A percentile compares a stretch with the other conserved stretches of the same genome.
phyloP scores from a whole-genome alignment of 2,797 vertebrate genomes.

The Steatocranus sp. region DNA sequence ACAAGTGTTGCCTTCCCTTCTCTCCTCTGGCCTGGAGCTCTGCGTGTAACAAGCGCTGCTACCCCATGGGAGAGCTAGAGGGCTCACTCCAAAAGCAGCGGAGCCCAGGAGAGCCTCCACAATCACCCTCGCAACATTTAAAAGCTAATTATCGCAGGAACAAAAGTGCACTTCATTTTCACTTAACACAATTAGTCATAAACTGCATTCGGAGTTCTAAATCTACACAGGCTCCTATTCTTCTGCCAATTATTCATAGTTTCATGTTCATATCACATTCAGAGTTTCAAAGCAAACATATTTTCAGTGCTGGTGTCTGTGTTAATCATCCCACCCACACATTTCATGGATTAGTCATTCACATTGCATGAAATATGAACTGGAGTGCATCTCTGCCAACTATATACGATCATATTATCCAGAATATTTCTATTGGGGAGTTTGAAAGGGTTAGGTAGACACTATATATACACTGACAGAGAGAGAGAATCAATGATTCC shows the following conservation, averaged over 20 bases:
- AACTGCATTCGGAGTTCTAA: conserved; percentile 76
- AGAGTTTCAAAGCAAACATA: conserved; percentile 82
- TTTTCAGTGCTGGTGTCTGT: conserved; percentile 74
- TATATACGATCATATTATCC: conserved; percentile 68
- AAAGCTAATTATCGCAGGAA: conserved; percentile 79
- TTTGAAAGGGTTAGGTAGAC: conserved; percentile 71
- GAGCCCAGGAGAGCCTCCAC: conserved; percentile 61
- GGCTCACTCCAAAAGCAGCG: conserved; percentile 68
- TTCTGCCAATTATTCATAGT: conserved; percentile 81
- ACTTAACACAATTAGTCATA: conserved; percentile 85
- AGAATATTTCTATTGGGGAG: conserved; percentile 68
- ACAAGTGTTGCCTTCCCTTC: conserved; percentile 14
- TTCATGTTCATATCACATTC: conserved; percentile 77
- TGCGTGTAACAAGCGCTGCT: conserved; percentile 45
- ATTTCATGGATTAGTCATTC: conserved; percentile 80
- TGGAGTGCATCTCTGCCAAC: conserved; percentile 71
- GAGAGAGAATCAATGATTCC: conserved; percentile 64
- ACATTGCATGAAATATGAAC: conserved; percentile 73
- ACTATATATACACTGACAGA: conserved; percentile 59
- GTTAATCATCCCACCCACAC: conserved; percentile 82
- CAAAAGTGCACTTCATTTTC: conserved; percentile 84
- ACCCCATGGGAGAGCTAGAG: conserved; percentile 72
- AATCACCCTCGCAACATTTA: conserved; percentile 73
- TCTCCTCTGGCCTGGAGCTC: conserved; percentile 39
- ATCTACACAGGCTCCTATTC: conserved; percentile 74